Percentiles rank a stretch among this genome's conserved stretches.
Evolutionary conservation across 1,140 invertebrate genomes (phyloP).

Genomic region (Drosophila bifasciata): DNA sequence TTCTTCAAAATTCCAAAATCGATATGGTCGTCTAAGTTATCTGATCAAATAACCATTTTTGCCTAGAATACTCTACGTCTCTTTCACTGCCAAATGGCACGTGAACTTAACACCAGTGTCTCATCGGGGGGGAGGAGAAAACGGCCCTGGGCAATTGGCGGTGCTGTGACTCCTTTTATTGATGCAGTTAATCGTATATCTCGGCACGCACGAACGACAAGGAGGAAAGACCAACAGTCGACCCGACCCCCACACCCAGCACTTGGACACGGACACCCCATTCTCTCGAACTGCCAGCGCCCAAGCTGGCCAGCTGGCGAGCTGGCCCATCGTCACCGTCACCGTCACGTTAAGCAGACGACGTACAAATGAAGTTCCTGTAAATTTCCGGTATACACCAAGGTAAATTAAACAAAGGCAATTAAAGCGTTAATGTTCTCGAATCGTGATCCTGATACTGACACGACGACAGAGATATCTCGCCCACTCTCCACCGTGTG

Average conservation of each 20-base stretch:
- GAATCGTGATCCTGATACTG: constrained; percentile 58
- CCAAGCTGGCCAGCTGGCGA: constrained; percentile 10
- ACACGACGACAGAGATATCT: constrained; percentile 31
- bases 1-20: too few relatives aligned
- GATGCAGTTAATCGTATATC: constrained; percentile 62
- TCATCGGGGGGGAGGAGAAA: not conserved
- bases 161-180: constrained; percentile 40
- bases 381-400: constrained; percentile 71
- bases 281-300: not conserved
- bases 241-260: not conserved
- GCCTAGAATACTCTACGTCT: too few relatives aligned
- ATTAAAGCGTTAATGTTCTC: constrained; percentile 69
- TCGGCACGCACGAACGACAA: constrained; percentile 62
- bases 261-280: constrained; percentile 26
- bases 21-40: too few relatives aligned
- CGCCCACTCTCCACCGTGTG: constrained; percentile 2
- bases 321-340: not conserved
- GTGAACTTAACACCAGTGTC: constrained; percentile 28
- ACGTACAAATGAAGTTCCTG: constrained; percentile 79
- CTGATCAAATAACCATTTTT: too few relatives aligned
- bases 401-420: constrained; percentile 81
- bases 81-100: constrained; percentile 32
- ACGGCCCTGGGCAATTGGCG: not conserved
- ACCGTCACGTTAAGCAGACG: constrained; percentile 13
- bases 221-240: constrained; percentile 23